Evolutionary conservation across 1,140 invertebrate species (phyloP), one percentile per base, ranked within the genome.

Genomic region (Branchinecta lynchi): DNA sequence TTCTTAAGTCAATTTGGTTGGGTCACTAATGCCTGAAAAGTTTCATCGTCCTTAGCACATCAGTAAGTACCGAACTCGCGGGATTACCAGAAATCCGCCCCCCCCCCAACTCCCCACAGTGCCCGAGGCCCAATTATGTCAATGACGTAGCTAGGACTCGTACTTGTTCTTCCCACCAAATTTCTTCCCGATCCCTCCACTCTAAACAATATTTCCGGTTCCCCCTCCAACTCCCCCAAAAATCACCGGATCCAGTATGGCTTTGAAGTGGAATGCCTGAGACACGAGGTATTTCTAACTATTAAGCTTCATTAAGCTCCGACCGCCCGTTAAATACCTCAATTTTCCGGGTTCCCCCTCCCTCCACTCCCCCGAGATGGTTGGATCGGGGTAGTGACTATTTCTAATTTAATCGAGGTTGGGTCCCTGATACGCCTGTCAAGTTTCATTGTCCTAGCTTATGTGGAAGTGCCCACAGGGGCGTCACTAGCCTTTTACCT

Each of bases 51-150:
- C n/a, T n/a, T n/a, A n/a, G n/a, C n/a, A n/a, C n/a, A n/a, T n/a
- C n/a, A n/a, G n/a, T n/a, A n/a, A n/a, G n/a, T n/a, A n/a, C n/a
- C n/a, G n/a, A n/a, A n/a, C n/a, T n/a, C n/a, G n/a, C n/a, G n/a
- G n/a, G n/a, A n/a, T n/a, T n/a, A n/a, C n/a, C n/a, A n/a, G n/a
- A n/a, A 51, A 51, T 51, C n/a, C 9, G n/a, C 46, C 46, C 46
- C n/a, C 46, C 46, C 46, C 46, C 46, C 46, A 51, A 51, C 46
- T 51, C 46, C 46, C 46, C 46, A 51, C 46, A 51, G 46, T n/a
- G 46, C 9, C 9, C n/a, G 9, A 9, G n/a, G 9, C n/a, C 46
- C 46, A n/a, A n/a, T n/a, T 51, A 51, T 51, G 9, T 51, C 46
- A 51, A 51, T n/a, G 9, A 51, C 46, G 46, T 51, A 51, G 9